Evolutionary conservation across 2,113 vertebrate genomes (phyloP).

Genomic region (Myocastor coypus): DNA sequence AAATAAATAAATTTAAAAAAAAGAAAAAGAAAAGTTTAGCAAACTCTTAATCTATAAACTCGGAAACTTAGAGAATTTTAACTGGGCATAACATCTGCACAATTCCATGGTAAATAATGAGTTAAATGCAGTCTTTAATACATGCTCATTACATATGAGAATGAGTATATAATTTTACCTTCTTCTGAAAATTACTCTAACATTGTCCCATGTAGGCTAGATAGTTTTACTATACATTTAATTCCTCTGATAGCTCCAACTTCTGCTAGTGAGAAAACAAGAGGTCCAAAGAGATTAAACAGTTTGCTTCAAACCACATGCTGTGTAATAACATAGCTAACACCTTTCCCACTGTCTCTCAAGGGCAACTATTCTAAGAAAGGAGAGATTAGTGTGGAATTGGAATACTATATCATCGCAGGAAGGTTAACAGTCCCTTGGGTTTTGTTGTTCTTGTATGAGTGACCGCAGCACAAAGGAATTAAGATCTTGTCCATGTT

Average conservation of each 20-base stretch:
- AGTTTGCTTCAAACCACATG: neutral
- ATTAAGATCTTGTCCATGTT: neutral
- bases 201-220: neutral
- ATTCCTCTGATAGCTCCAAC: neutral
- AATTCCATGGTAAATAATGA: constrained; percentile 11
- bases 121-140: constrained; percentile 15
- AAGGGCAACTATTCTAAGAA: constrained; percentile 23
- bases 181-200: constrained; percentile 1
- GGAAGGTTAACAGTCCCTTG: neutral
- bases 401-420: neutral
- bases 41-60: neutral
- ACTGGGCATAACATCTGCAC: neutral
- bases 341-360: neutral
- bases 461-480: neutral
- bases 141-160: neutral
- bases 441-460: neutral
- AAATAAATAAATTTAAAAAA: too few relatives aligned
- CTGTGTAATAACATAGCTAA: neutral
- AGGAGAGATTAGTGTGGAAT: neutral
- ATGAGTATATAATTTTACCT: neutral
- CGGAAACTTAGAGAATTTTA: neutral
- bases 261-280: neutral
- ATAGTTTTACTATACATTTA: constrained; percentile 29
- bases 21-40: neutral
- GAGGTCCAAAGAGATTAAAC: neutral